A percentile compares a stretch with the other conserved stretches of the same genome.
These are phyloP conservation scores for Mus minutoides DNA, from an alignment of 2,797 vertebrate genomes.

Conservation along the genomic window DNA sequence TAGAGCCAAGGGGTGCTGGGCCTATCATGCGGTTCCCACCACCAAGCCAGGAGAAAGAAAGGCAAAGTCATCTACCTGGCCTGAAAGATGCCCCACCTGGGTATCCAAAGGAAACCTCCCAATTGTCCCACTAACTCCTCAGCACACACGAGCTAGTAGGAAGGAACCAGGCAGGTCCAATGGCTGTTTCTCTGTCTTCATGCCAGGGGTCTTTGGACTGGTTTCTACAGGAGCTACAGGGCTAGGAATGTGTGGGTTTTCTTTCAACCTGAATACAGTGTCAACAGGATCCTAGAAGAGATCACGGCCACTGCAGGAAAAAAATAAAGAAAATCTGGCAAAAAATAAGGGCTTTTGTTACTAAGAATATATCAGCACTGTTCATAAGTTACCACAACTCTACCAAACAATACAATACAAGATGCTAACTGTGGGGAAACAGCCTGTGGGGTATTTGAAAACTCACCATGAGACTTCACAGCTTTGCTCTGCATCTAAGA, in stretches of 20 bases:
- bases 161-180: neutral
- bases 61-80: neutral
- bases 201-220: neutral
- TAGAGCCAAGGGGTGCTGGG: neutral
- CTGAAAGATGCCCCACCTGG: neutral
- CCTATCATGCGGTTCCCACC: no score
- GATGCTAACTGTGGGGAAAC: neutral
- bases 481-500: neutral
- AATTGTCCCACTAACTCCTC: neutral
- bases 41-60: neutral
- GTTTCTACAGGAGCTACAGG: conserved; percentile 22
- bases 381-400: neutral
- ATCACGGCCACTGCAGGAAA: neutral
- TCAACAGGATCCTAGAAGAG: conserved; percentile 6
- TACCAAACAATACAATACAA: neutral
- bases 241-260: neutral
- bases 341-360: conserved; percentile 11
- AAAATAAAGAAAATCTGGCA: conserved; percentile 45
- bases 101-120: neutral
- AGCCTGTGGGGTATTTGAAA: neutral
- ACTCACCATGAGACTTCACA: neutral
- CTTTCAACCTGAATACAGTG: conserved; percentile 2
- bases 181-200: neutral
- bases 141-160: neutral
- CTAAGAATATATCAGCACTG: neutral